phyloP scores from a whole-genome alignment of 64 coral and sea anemone genomes.

The Porites lutea region DNA sequence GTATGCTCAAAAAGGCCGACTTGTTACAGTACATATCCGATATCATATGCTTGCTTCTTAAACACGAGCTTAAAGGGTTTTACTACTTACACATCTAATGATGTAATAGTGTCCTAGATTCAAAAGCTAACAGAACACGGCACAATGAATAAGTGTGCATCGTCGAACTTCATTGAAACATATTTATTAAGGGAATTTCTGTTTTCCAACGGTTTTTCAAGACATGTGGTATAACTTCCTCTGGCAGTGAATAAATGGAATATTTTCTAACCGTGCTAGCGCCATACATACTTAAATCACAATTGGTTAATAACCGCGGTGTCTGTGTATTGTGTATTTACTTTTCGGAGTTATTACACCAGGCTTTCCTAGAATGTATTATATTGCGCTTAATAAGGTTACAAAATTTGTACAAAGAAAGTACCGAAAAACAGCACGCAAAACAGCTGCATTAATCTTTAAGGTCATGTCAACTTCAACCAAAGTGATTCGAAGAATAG shows the following conservation, averaged over 20 bases:
- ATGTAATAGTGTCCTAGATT: background rate
- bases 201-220: background rate
- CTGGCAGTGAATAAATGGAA: background rate
- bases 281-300: background rate
- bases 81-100: background rate
- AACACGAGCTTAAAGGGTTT: background rate
- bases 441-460: background rate
- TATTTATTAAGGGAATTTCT: background rate
- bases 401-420: slow-evolving; percentile 32
- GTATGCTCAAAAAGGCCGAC: background rate
- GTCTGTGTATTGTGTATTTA: slow-evolving; percentile 5
- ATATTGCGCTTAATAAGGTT: slow-evolving; percentile 19
- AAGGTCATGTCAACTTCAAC: too few species aligned
- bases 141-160: background rate
- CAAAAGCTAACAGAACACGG: background rate
- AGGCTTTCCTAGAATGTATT: slow-evolving; percentile 22
- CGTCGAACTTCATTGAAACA: background rate
- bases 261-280: background rate
- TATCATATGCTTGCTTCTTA: slow-evolving; percentile 8
- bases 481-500: too few species aligned
- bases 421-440: slow-evolving; percentile 20
- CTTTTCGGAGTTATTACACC: background rate
- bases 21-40: slow-evolving; percentile 36
- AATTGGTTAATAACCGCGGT: slow-evolving; percentile 35
- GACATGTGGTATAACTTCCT: background rate